These are phyloP conservation scores for Falco concolor DNA, from an alignment of 2,797 vertebrate genomes.

Conservation along the genomic window DNA sequence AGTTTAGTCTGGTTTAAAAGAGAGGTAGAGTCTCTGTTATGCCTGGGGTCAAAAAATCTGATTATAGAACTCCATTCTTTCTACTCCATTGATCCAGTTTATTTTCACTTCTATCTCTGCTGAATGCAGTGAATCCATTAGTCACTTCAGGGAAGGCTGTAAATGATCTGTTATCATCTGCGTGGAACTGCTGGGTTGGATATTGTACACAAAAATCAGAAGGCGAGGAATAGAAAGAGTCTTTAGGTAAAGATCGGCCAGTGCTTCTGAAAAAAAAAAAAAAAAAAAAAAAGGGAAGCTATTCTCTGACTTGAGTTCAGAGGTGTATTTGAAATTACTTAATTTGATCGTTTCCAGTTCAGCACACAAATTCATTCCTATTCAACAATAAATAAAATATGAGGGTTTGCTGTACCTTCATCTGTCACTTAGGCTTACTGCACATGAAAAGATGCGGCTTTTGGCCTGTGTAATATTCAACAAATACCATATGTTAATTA, in stretches of 20 bases:
- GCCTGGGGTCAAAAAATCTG: not conserved
- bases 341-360: not conserved
- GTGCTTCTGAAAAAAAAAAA: not conserved
- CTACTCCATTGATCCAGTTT: not conserved
- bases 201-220: not conserved
- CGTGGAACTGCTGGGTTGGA: not conserved
- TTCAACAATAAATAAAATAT: constrained; percentile 22
- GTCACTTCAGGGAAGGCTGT: not conserved
- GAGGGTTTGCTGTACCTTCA: not conserved
- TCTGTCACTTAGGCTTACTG: not conserved
- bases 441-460: not conserved
- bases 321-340: not conserved
- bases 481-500: not conserved
- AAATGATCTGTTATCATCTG: not conserved
- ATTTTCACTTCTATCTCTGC: not conserved
- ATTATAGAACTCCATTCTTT: not conserved
- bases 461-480: not conserved
- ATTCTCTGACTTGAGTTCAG: not conserved
- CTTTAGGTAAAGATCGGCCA: not conserved
- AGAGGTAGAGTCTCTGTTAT: not conserved
- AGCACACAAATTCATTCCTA: not conserved
- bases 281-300: not conserved
- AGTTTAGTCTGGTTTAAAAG: not conserved
- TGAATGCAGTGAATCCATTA: not conserved
- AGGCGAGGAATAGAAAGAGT: not conserved